These are phyloP conservation scores for Gulo gulo DNA, from an alignment of 2,113 vertebrate genomes.

Conservation along the genomic window DNA sequence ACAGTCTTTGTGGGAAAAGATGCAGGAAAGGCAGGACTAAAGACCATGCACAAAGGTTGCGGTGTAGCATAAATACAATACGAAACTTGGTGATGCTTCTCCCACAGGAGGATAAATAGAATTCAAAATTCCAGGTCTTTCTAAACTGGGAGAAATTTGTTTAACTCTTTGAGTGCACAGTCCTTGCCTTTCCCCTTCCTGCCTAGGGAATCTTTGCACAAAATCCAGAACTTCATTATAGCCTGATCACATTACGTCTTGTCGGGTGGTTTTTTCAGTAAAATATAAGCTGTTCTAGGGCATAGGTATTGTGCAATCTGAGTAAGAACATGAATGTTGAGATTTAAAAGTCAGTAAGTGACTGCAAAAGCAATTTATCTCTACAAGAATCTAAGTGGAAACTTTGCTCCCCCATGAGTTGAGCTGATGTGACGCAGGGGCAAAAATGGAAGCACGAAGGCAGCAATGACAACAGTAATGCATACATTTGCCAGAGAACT, in stretches of 20 bases:
- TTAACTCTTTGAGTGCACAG: not conserved
- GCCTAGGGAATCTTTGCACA: not conserved
- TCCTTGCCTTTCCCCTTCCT: not conserved
- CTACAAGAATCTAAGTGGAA: not conserved
- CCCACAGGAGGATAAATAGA: not conserved
- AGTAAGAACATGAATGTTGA: not conserved
- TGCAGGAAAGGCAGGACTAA: constrained; percentile 44
- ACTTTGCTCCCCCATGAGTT: not conserved
- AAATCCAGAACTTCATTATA: not conserved
- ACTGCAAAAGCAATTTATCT: not conserved
- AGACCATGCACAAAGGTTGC: constrained; percentile 7
- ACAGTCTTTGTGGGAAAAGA: constrained; percentile 69
- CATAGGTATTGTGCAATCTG: not conserved
- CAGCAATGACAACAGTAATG: not conserved
- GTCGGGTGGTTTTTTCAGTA: not conserved
- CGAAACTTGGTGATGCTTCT: not conserved
- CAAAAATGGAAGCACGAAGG: not conserved
- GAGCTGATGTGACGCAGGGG: not conserved
- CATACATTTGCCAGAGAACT: not conserved
- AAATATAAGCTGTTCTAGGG: not conserved
- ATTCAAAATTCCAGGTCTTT: constrained; percentile 13
- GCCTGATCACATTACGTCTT: not conserved
- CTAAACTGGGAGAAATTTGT: not conserved
- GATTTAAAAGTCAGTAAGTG: not conserved
- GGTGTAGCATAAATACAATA: not conserved